Percentiles rank a stretch among this genome's conserved stretches.
Evolutionary conservation across 2,113 vertebrate species (phyloP).

Genomic region (Scomber japonicus): DNA sequence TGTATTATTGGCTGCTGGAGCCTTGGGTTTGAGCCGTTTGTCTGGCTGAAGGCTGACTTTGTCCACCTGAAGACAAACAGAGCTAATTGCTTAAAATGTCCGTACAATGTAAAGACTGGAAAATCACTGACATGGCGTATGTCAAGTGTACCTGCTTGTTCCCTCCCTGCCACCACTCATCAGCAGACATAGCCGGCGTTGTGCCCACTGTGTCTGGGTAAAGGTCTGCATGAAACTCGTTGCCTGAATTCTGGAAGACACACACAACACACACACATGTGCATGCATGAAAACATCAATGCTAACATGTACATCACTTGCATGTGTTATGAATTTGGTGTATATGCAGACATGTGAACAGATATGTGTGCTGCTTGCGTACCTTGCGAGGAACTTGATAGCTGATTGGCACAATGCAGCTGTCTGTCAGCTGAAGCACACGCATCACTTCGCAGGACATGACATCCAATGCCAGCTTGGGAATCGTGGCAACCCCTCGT

Average conservation of each 20-base stretch:
- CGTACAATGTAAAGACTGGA: background rate
- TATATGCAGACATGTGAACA: no score
- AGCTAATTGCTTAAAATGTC: background rate
- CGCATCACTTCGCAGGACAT: conserved; percentile 92
- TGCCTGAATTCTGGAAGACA: conserved; percentile 81
- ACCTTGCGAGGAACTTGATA: conserved; percentile 96
- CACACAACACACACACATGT: background rate
- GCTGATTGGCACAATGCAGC: conserved; percentile 90
- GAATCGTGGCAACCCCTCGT: conserved; percentile 85
- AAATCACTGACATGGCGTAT: no score
- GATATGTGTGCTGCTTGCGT: background rate
- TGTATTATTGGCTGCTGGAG: conserved; percentile 43
- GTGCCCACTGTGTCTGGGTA: conserved; percentile 89
- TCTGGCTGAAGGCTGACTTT: conserved; percentile 90
- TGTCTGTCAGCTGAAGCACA: conserved; percentile 91
- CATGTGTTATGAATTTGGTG: background rate
- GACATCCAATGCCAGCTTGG: conserved; percentile 89
- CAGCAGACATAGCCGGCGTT: conserved; percentile 81
- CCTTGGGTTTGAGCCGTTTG: conserved; percentile 73
- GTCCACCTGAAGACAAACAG: conserved; percentile 83
- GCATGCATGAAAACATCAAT: background rate
- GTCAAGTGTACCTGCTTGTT: conserved; percentile 87
- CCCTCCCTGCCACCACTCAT: conserved; percentile 92
- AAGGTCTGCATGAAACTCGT: conserved; percentile 93
- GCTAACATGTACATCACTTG: background rate